These are phyloP conservation scores for Rhynchotus rufescens DNA, from an alignment of 2,797 vertebrate species.

Conservation along the genomic window DNA sequence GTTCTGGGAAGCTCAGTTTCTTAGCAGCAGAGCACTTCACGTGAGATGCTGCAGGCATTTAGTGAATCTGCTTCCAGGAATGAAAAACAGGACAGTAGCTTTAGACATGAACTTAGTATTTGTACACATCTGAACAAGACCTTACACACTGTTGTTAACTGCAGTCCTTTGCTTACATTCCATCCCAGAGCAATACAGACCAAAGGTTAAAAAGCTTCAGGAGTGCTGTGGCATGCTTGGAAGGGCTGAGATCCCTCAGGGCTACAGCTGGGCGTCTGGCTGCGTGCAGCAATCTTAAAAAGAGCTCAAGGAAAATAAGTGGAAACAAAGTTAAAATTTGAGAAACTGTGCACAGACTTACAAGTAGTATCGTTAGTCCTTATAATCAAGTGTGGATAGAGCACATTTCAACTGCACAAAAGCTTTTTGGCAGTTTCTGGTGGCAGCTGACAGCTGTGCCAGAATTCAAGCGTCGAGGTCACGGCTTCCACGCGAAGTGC, in stretches of 20 bases:
- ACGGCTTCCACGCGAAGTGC: fast-evolving
- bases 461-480: not conserved
- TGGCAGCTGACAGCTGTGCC: constrained; percentile 24
- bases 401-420: constrained; percentile 25
- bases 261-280: not conserved
- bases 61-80: constrained; percentile 11
- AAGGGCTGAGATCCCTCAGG: not conserved
- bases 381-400: not conserved
- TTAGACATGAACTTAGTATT: not conserved
- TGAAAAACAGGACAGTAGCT: not conserved
- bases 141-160: not conserved
- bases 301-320: not conserved
- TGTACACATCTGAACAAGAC: not conserved
- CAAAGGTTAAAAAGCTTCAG: not conserved
- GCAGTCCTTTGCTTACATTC: constrained; percentile 12
- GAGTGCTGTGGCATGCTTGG: not conserved
- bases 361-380: constrained; percentile 49
- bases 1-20: not conserved
- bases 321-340: constrained; percentile 43
- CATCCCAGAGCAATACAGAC: not conserved
- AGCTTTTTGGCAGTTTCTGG: constrained; percentile 24
- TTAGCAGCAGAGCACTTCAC: not conserved
- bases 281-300: not conserved
- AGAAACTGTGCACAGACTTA: constrained; percentile 50
- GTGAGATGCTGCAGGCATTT: not conserved